Conservation (phyloP, 2,797 vertebrate genomes). For the Borostomias antarcticus region DNA sequence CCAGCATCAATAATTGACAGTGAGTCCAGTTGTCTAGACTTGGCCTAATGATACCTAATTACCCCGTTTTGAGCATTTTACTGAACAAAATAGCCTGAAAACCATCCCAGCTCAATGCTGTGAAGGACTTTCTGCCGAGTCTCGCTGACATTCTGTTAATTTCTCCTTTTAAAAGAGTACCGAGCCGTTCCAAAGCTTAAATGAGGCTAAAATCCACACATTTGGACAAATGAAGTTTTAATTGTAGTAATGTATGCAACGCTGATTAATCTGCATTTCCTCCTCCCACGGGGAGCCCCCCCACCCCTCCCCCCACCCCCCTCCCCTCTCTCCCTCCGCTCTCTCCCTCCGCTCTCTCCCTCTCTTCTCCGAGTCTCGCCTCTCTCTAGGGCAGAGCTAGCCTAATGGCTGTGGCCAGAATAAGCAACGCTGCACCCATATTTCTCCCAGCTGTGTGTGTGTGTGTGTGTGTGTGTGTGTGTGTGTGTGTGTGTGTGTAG, state of each 20-base stretch:
- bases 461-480: no score
- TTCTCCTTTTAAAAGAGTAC: constrained; percentile 34
- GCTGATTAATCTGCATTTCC: constrained; percentile 63
- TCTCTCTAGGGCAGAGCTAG: constrained; percentile 43
- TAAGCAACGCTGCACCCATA: constrained; percentile 62
- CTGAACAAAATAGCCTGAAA: constrained; percentile 23
- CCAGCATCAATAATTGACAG: constrained; percentile 61
- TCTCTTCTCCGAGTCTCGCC: no score
- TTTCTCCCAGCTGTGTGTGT: constrained; percentile 51
- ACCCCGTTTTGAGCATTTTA: constrained; percentile 40
- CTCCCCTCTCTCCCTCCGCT: constrained; percentile 23
- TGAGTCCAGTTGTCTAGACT: constrained; percentile 41
- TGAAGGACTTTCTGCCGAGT: constrained; percentile 25
- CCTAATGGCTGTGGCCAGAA: constrained; percentile 67
- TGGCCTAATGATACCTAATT: constrained; percentile 54
- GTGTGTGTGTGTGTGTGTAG: constrained; percentile 1
- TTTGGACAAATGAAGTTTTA: constrained; percentile 80
- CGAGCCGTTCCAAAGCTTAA: constrained; percentile 63
- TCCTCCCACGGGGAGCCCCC: constrained; percentile 61
- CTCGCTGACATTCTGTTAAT: not conserved
- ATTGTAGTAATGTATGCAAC: constrained; percentile 72
- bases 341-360: constrained; percentile 41
- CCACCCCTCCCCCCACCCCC: constrained; percentile 20
- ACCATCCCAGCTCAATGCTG: constrained; percentile 18
- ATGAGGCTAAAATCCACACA: constrained; percentile 75